These are phyloP conservation scores for Allolobophora icterica DNA, from an alignment of 2,888 invertebrate genomes.

Conservation along the genomic window DNA sequence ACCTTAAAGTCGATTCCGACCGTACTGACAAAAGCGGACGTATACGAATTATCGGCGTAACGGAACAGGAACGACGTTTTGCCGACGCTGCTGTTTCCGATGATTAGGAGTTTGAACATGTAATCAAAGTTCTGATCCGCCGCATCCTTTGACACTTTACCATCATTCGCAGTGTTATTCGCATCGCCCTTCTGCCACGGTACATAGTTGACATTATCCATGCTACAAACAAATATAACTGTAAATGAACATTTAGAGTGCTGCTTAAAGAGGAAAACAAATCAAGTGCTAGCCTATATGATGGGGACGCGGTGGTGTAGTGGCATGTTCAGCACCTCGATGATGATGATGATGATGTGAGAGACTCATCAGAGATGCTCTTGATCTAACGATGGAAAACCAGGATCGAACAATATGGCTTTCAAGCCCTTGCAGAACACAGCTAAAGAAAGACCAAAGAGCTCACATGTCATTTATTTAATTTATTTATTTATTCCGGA, in stretches of 20 bases:
- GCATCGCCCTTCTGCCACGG: not conserved
- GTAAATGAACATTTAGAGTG: not conserved
- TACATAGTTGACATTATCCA: not conserved
- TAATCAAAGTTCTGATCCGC: slow-evolving; percentile 67
- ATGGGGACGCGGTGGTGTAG: too few species aligned
- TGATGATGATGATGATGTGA: too few species aligned
- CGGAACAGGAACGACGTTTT: slow-evolving; percentile 99
- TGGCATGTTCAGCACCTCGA: too few species aligned
- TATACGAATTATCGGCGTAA: slow-evolving; percentile 99
- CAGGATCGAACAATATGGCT: too few species aligned
- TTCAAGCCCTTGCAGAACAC: too few species aligned
- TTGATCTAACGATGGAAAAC: too few species aligned
- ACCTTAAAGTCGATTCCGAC: slow-evolving; percentile 99
- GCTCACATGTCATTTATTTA: too few species aligned
- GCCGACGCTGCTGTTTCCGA: slow-evolving; percentile 75
- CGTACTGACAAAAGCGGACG: slow-evolving; percentile 98
- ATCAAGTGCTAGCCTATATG: too few species aligned
- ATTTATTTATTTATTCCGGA: too few species aligned
- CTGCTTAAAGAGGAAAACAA: not conserved
- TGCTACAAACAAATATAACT: not conserved
- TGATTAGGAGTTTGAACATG: slow-evolving; percentile 67
- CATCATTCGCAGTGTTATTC: not conserved
- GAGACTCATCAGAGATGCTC: too few species aligned
- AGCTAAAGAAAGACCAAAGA: too few species aligned
- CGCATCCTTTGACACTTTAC: slow-evolving; percentile 57